Percentiles rank a stretch among this genome's conserved stretches.
Conservation (phyloP, 2,888 invertebrate species). For the Pseudococcus longispinus region DNA sequence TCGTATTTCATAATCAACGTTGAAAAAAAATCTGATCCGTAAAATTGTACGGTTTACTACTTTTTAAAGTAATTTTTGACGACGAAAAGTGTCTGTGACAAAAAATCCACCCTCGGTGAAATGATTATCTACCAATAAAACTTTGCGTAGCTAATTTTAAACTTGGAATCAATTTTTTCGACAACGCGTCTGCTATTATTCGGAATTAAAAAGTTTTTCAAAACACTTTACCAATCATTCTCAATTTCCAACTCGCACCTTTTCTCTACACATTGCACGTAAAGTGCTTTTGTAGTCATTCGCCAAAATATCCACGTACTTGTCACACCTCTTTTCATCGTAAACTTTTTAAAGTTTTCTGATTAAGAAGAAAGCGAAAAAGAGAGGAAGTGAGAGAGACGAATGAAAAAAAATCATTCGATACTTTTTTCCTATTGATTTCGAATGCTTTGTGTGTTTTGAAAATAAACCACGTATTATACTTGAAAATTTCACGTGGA, state of each 20-base stretch:
- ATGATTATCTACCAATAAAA: conserved; percentile 18
- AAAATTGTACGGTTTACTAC: conserved; percentile 4
- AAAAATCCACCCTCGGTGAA: not conserved
- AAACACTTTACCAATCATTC: conserved; percentile 9
- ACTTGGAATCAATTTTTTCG: conserved; percentile 12
- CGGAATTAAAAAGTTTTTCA: conserved; percentile 28
- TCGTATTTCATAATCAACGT: not conserved
- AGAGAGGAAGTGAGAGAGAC: not conserved
- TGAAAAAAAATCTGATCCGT: not conserved
- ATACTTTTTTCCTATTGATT: not conserved
- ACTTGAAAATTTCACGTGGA: not conserved
- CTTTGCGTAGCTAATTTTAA: conserved; percentile 17
- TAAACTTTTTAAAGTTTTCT: conserved; percentile 7
- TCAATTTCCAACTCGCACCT: not conserved
- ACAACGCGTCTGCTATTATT: not conserved
- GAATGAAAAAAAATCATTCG: not conserved
- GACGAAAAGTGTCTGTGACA: too few species aligned
- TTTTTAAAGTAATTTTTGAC: not conserved
- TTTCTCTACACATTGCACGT: not conserved
- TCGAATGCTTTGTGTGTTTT: not conserved
- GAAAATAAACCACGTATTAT: not conserved
- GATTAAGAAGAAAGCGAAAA: not conserved
- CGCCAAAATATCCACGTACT: conserved; percentile 20
- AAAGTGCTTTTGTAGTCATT: not conserved
- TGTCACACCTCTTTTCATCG: conserved; percentile 12